phyloP scores from a whole-genome alignment of 2,113 vertebrate genomes.

The Epinephelus fuscoguttatus region DNA sequence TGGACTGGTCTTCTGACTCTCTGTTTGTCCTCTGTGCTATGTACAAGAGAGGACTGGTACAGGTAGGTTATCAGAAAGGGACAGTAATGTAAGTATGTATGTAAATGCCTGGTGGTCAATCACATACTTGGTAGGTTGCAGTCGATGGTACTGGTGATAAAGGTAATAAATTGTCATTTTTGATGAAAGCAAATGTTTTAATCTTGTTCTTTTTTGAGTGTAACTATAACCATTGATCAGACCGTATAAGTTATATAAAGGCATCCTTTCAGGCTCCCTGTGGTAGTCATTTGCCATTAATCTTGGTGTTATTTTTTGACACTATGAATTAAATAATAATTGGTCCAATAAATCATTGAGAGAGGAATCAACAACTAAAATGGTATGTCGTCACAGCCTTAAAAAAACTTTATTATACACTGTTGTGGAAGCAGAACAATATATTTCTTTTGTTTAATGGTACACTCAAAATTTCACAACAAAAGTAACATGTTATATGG shows the following conservation, averaged over 20 bases:
- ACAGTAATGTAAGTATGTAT: neutral
- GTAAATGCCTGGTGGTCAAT: neutral
- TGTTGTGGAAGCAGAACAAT: neutral
- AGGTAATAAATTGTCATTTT: neutral
- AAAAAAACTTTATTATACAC: neutral
- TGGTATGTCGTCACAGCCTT: neutral
- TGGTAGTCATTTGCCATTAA: too few relatives aligned
- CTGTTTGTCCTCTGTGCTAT: constrained; percentile 95
- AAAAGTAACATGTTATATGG: neutral
- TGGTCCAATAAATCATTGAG: neutral
- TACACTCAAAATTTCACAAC: too few relatives aligned
- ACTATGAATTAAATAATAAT: neutral
- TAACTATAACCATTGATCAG: neutral
- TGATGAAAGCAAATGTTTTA: neutral
- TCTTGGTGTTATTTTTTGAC: neutral
- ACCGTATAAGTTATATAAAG: neutral
- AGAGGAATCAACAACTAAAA: neutral
- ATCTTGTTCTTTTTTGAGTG: neutral
- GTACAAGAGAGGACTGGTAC: constrained; percentile 95
- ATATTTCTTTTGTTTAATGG: too few relatives aligned
- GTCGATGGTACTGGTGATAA: neutral
- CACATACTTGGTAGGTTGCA: neutral
- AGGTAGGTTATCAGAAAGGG: constrained; percentile 82
- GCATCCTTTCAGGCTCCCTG: neutral
- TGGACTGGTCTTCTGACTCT: constrained; percentile 97